These are phyloP conservation scores for Rhynchonycteris naso DNA, from an alignment of 2,797 vertebrate genomes.

Conservation along the genomic window DNA sequence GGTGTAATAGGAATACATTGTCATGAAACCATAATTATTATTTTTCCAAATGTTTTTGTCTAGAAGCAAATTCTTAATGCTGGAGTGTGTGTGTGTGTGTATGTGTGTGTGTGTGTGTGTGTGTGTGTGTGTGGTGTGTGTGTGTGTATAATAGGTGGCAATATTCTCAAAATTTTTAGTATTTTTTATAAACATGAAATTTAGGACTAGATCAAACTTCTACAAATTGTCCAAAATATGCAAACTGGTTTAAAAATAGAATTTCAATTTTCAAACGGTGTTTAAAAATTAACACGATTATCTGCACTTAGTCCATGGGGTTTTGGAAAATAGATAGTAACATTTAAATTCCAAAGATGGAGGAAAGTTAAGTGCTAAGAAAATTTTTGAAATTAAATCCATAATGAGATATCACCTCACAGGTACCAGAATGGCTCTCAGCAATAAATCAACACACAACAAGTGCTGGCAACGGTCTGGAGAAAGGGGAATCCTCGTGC, in stretches of 20 bases:
- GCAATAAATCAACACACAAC: too few relatives aligned
- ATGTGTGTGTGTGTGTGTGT: too few relatives aligned
- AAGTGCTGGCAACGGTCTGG: too few relatives aligned
- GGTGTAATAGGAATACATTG: not conserved
- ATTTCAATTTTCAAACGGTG: not conserved
- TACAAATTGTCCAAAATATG: not conserved
- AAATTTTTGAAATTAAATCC: not conserved
- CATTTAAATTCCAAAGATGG: not conserved
- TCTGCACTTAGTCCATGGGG: not conserved
- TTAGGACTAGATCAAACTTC: not conserved
- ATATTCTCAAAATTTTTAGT: not conserved
- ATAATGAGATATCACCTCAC: too few relatives aligned
- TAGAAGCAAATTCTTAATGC: not conserved
- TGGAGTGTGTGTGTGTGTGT: too few relatives aligned
- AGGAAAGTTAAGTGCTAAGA: not conserved
- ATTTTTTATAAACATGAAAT: not conserved
- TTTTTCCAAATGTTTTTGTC: not conserved
- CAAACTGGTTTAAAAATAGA: not conserved
- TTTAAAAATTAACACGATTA: not conserved
- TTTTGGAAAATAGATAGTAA: not conserved
- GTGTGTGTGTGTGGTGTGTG: too few relatives aligned
- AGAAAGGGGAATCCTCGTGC: too few relatives aligned
- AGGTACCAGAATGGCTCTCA: too few relatives aligned
- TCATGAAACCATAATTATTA: not conserved
- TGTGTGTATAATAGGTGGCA: not conserved